Conservation (phyloP, 2,888 invertebrate species). For the Catonia carolina region DNA sequence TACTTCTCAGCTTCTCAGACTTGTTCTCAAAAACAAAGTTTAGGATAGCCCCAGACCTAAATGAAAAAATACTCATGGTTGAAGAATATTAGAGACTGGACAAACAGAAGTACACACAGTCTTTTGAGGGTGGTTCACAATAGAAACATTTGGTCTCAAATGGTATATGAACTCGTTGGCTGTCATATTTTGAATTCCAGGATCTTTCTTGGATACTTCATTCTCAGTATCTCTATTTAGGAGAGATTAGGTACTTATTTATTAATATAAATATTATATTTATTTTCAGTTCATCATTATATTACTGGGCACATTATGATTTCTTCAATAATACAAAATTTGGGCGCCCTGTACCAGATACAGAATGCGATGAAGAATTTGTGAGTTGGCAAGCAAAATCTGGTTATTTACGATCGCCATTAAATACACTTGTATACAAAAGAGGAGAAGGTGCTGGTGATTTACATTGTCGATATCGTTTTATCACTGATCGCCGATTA, state of each 20-base stretch:
- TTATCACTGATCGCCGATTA: constrained; percentile 73
- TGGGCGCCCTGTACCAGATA: constrained; percentile 72
- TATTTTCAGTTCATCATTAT: constrained; percentile 71
- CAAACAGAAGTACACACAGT: too few relatives aligned
- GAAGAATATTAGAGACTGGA: too few relatives aligned
- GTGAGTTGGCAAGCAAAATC: constrained; percentile 74
- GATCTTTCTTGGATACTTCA: too few relatives aligned
- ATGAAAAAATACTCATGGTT: too few relatives aligned
- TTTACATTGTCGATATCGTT: constrained; percentile 73
- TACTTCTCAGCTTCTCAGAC: too few relatives aligned
- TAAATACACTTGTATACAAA: constrained; percentile 83
- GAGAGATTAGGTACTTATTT: not conserved
- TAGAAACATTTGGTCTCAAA: too few relatives aligned
- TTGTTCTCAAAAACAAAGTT: too few relatives aligned
- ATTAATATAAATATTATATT: too few relatives aligned
- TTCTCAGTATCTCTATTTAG: not conserved
- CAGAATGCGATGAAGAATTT: constrained; percentile 81
- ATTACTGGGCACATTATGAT: constrained; percentile 92
- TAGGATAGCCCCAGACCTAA: too few relatives aligned
- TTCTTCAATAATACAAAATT: constrained; percentile 87
- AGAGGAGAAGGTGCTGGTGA: constrained; percentile 55
- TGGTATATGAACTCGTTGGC: too few relatives aligned
- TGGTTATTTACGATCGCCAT: constrained; percentile 71
- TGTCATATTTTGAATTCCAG: too few relatives aligned
- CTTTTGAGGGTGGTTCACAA: too few relatives aligned